Percentiles rank a stretch among this genome's conserved stretches.
These are phyloP conservation scores for Nerophis lumbriciformis DNA, from an alignment of 2,113 vertebrate genomes.

Conservation along the genomic window DNA sequence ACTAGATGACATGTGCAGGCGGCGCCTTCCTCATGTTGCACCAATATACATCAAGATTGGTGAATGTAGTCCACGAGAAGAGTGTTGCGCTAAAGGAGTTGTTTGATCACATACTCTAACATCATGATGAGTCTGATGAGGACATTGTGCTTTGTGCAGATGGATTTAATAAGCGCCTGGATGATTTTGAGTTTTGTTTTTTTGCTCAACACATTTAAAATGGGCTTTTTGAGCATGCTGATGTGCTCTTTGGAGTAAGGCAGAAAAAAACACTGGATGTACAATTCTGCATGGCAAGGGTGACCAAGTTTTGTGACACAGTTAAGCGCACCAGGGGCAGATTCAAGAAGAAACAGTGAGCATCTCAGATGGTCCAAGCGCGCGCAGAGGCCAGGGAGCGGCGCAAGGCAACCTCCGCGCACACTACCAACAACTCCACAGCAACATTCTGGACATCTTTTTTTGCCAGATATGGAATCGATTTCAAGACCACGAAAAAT, in stretches of 20 bases:
- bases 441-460: too few species aligned
- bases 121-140: constrained; percentile 5
- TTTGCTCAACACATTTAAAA: neutral
- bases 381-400: neutral
- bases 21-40: constrained; percentile 3
- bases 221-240: constrained; percentile 5
- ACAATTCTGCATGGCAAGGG: neutral
- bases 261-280: neutral
- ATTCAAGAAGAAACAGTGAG: neutral
- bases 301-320: constrained; percentile 5
- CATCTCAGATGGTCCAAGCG: neutral
- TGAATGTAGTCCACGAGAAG: constrained; percentile 1
- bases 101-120: constrained; percentile 13
- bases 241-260: neutral
- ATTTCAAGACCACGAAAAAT: too few species aligned
- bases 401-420: neutral
- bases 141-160: neutral
- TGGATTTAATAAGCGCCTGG: constrained; percentile 11
- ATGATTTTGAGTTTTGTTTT: constrained; percentile 15
- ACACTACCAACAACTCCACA: neutral
- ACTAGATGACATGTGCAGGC: constrained; percentile 7
- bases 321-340: neutral
- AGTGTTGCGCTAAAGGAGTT: constrained; percentile 1
- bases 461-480: too few species aligned
- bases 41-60: neutral